Evolutionary conservation across 2,888 invertebrate genomes (phyloP).

Genomic region (Glaucopsyche alexis): DNA sequence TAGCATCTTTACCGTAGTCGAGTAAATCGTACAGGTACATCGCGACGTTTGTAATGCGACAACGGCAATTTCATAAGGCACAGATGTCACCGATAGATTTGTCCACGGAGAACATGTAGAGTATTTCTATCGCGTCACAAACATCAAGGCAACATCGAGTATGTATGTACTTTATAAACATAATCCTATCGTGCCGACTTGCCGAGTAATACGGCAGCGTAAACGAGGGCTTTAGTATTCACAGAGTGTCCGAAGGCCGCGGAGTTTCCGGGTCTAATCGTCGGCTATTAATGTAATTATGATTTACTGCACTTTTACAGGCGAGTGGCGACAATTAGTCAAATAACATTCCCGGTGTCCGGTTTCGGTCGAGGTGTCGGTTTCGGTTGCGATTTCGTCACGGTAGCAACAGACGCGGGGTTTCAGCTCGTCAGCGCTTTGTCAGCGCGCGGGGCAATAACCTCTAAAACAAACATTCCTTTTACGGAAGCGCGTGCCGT

Average conservation of each 20-base stretch:
- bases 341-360: not conserved
- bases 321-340: slow-evolving; percentile 1
- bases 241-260: not conserved
- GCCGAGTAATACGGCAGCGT: too few species aligned
- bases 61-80: too few species aligned
- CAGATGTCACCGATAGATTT: too few species aligned
- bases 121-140: too few species aligned
- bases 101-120: too few species aligned
- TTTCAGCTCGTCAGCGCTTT: not conserved
- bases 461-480: slow-evolving; percentile 20
- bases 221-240: too few species aligned
- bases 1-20: too few species aligned
- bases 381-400: not conserved
- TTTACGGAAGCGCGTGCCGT: not conserved
- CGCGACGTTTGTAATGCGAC: too few species aligned
- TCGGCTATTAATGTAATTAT: slow-evolving; percentile 4
- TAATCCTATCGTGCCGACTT: too few species aligned
- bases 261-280: not conserved
- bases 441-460: not conserved
- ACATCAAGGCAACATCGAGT: too few species aligned
- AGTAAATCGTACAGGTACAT: too few species aligned
- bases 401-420: not conserved
- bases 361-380: not conserved
- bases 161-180: too few species aligned
- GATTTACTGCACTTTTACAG: not conserved